phyloP scores from a whole-genome alignment of 2,113 vertebrate genomes.

The Microcebus murinus region DNA sequence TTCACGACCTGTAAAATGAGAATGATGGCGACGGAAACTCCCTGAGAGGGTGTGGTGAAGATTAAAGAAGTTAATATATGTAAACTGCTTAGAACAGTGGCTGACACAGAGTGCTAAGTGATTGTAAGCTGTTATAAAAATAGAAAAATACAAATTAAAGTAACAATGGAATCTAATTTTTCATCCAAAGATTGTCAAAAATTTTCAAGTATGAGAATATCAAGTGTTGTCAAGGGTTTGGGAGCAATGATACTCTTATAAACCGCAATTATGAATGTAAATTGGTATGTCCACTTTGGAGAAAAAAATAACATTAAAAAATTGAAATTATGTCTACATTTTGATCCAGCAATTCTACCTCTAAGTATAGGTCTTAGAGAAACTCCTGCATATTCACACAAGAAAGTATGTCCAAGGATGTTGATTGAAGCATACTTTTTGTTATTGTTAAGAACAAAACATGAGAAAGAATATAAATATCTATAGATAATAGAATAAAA shows the following conservation, averaged over 20 bases:
- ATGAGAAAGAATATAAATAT: neutral
- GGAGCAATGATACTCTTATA: slow-evolving; percentile 38
- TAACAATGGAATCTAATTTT: slow-evolving; percentile 71
- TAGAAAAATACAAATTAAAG: slow-evolving; percentile 67
- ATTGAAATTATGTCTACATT: slow-evolving; percentile 36
- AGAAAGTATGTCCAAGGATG: neutral
- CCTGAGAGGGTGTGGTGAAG: neutral
- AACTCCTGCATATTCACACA: neutral
- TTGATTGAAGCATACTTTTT: neutral
- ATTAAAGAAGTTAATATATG: neutral
- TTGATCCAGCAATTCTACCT: neutral
- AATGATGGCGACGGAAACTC: neutral
- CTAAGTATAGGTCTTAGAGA: neutral
- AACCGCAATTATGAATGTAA: slow-evolving; percentile 45
- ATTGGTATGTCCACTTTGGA: neutral
- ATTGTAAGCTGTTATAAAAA: slow-evolving; percentile 57
- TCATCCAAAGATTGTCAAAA: slow-evolving; percentile 69
- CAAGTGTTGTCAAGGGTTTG: slow-evolving; percentile 66
- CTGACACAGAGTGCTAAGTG: neutral
- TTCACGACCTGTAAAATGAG: neutral
- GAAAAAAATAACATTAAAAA: neutral
- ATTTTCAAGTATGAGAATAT: slow-evolving; percentile 61
- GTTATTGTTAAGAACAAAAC: neutral
- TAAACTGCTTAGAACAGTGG: neutral
- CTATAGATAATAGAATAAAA: neutral